Evolutionary conservation across 2,888 invertebrate genomes (phyloP), one percentile per base, ranked within the genome.

Genomic region (Melieria crassipennis): DNA sequence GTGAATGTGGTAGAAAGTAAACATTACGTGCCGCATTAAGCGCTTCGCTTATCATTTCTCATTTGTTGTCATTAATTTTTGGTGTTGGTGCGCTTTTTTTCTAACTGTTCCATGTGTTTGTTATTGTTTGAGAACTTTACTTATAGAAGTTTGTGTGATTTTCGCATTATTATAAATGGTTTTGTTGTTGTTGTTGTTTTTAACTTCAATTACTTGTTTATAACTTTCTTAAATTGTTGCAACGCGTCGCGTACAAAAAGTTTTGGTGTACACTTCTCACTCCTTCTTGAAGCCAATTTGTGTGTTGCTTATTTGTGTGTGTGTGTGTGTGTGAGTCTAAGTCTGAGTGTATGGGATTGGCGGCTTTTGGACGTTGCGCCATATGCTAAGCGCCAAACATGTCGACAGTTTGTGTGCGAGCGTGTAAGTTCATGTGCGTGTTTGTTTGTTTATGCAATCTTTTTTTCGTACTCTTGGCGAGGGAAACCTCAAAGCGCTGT

Each of bases 171-270:
- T 60, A 11, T 30, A 43, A 43, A 10, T 55, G 60, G 7, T 65
- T 47, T 30, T 57, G 30, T 70, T 58, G 60, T 50, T 58, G 60
- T 50, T 58, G 1, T 52, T 10, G 43, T 52, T 70, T 67, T 64
- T 58, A 71, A 71, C 71, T 71, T 71, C 68, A 68, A 68, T 71
- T 71, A 68, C 55, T 71, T 71, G 68, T 68, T 71, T 68, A 65
- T 71, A 71, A 71, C 68, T 71, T 68, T 68, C 71, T 68, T 64
- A 71, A 30, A 68, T 45, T 68, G 64, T 60, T 64, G 55, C 60
- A 66, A 57, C 30, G 30, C 30, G 30, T 30, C 30, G 30, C 30
- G 50, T 6, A 58, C 60, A 43, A 46, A 43, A 67, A 67, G 60
- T 58, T 58, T 42, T 60, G 9, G 11, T 11, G 16, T 50, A n/a